phyloP scores from a whole-genome alignment of 2,797 vertebrate species.

The Schizopygopsis pylzovi region DNA sequence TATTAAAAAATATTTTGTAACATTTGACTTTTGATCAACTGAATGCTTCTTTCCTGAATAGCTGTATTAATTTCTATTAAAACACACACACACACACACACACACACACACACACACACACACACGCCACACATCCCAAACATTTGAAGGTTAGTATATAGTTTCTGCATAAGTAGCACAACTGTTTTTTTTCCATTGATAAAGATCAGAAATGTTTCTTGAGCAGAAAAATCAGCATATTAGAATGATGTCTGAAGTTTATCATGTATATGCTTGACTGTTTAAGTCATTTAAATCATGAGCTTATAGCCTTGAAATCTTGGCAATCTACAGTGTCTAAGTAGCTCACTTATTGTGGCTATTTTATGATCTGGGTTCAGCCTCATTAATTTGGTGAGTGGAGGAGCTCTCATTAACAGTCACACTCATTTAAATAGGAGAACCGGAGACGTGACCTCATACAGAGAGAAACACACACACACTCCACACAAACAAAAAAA shows the following conservation, averaged over 20 bases:
- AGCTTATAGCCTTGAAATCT: background rate
- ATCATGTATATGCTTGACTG: background rate
- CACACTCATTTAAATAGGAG: background rate
- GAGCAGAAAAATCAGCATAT: background rate
- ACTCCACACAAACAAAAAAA: background rate
- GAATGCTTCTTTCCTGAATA: background rate
- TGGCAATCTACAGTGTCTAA: background rate
- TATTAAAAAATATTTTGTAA: background rate
- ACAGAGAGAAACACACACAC: constrained; percentile 24
- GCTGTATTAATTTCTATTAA: background rate
- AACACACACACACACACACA: background rate
- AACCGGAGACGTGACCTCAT: background rate
- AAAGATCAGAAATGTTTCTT: background rate
- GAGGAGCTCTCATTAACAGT: constrained; percentile 25
- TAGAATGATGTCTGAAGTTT: background rate
- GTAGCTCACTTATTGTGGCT: background rate
- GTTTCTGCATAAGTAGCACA: no score
- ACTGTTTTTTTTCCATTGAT: background rate
- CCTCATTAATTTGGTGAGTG: background rate
- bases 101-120: no score
- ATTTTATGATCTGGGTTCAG: background rate
- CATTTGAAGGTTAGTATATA: background rate
- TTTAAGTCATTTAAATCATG: background rate
- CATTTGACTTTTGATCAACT: background rate
- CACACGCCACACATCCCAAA: background rate